Evolutionary conservation across 2,113 vertebrate species (phyloP).

Genomic region (Thamnaconus septentrionalis): DNA sequence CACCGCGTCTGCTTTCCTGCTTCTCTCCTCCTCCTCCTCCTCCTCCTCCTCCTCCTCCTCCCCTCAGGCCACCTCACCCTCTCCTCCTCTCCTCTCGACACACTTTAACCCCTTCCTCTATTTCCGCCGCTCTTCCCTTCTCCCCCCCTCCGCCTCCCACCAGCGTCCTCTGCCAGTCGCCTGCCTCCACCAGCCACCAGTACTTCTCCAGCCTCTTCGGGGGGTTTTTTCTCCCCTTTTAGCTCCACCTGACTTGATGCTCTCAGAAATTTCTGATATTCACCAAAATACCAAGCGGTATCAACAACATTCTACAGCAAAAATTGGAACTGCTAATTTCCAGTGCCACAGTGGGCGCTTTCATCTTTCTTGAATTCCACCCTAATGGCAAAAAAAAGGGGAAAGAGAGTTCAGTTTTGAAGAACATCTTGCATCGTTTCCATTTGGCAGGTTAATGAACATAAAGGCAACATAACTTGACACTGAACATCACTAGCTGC

Average conservation of each 20-base stretch:
- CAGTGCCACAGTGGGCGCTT: not conserved
- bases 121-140: conserved; percentile 36
- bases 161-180: conserved; percentile 40
- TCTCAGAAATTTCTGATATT: too few species aligned
- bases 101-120: conserved; percentile 63
- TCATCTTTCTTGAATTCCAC: not conserved
- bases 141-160: conserved; percentile 6
- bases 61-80: conserved; percentile 66
- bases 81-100: conserved; percentile 58
- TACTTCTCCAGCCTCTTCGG: conserved; percentile 8
- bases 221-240: conserved; percentile 37
- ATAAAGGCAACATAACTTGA: too few species aligned
- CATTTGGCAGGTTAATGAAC: too few species aligned
- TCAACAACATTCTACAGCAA: conserved; percentile 8
- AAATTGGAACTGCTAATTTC: not conserved
- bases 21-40: conserved; percentile 57
- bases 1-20: conserved; percentile 68
- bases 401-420: too few species aligned
- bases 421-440: too few species aligned
- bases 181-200: conserved; percentile 22
- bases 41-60: conserved; percentile 51
- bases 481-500: too few species aligned
- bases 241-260: conserved; percentile 13
- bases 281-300: too few species aligned
- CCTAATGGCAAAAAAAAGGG: not conserved